A percentile compares a stretch with the other conserved stretches of the same genome.
Evolutionary conservation across 2,888 invertebrate genomes (phyloP).

Genomic region (Drosophila cracens): DNA sequence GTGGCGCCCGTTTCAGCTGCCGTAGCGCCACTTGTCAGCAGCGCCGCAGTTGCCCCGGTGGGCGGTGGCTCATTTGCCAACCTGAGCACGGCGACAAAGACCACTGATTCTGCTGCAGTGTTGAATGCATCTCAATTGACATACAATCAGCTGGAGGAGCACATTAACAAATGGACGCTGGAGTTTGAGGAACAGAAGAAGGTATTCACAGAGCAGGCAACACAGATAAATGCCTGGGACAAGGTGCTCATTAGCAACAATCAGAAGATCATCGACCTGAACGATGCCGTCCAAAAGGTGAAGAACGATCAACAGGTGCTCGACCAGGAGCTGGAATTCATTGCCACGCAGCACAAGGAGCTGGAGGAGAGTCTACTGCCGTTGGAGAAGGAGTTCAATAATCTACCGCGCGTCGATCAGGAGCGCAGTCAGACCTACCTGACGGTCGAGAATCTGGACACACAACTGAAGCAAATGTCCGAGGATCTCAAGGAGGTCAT

Average conservation of each 20-base stretch:
- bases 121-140: constrained; percentile 87
- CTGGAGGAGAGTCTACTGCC: constrained; percentile 94
- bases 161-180: constrained; percentile 96
- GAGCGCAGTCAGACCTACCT: constrained; percentile 97
- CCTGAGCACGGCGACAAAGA: constrained; percentile 76
- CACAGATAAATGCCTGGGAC: constrained; percentile 98
- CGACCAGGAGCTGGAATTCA: constrained; percentile 97
- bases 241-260: constrained; percentile 94
- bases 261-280: constrained; percentile 95
- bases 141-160: constrained; percentile 94
- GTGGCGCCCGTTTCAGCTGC: constrained; percentile 40
- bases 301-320: constrained; percentile 95
- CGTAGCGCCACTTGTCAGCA: constrained; percentile 37
- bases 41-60: constrained; percentile 26
- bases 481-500: constrained; percentile 98
- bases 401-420: constrained; percentile 90
- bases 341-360: constrained; percentile 96
- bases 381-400: constrained; percentile 91
- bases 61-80: constrained; percentile 69
- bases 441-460: constrained; percentile 95
- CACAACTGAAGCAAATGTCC: constrained; percentile 96
- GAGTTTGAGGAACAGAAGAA: constrained; percentile 97
- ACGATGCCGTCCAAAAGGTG: constrained; percentile 94
- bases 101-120: constrained; percentile 81
- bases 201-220: constrained; percentile 96